Evolutionary conservation across 2,888 invertebrate genomes (phyloP), one percentile per base, ranked within the genome.

Genomic region (Petrolisthes manimaculis): DNA sequence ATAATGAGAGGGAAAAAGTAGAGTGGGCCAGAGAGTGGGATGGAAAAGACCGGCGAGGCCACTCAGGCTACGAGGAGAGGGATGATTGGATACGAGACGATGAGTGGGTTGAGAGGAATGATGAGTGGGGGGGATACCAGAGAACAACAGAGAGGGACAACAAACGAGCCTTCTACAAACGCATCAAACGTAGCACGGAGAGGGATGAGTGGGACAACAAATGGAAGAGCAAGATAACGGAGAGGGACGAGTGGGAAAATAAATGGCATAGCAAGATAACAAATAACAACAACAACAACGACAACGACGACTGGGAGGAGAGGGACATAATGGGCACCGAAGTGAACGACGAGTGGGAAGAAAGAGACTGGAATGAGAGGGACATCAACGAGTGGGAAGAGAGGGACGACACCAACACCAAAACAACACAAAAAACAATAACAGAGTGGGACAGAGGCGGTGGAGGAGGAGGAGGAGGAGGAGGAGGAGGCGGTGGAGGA

Each of bases 11-110:
- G 71, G 71, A 12, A 5, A 71, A 5, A 5, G n/a, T 71, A n/a
- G 71, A 71, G n/a, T 71, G 71, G 71, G 71, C 71, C n/a, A 71
- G n/a, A 5, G n/a, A 71, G 71, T 18, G 71, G 71, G 71, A 71
- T 5, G 71, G n/a, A n/a, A 18, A 18, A 5, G 71, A 71, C 18
- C 18, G n/a, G 71, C 9, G 71, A 71, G n/a, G n/a, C 71, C 5
- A n/a, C n/a, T n/a, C 5, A n/a, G 8, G 9, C 5, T 6, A 5
- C 5, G 71, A 71, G 5, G 61, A 61, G 61, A 61, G 61, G 61
- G n/a, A n/a, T 14, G 71, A 71, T 12, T 71, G 71, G 71, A 61
- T 6, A 61, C 14, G 6, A 9, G 61, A 61, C 14, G 61, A 61
- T 9, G 61, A 61, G 61, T 9, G 61, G 61, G 61, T 9, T 61